Evolutionary conservation across 2,888 invertebrate genomes (phyloP).

Genomic region (Apotomis turbidana): DNA sequence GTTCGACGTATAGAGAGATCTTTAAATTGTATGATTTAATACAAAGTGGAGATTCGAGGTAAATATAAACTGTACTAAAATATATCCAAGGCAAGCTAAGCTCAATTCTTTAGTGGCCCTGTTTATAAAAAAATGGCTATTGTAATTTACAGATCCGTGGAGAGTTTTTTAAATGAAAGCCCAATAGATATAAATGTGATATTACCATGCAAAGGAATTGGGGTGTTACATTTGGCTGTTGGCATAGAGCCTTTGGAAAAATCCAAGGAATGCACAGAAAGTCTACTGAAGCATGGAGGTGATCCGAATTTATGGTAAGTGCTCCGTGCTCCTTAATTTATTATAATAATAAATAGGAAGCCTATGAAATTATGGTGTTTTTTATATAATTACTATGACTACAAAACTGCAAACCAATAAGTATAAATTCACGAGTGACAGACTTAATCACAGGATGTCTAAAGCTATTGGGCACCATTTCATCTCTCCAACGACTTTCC

Average conservation of each 20-base stretch:
- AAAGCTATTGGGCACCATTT: too few species aligned
- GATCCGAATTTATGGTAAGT: slow-evolving; percentile 88
- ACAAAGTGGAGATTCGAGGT: slow-evolving; percentile 85
- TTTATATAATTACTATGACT: too few species aligned
- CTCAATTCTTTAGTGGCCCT: not conserved
- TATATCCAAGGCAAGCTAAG: not conserved
- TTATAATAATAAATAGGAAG: not conserved
- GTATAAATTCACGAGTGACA: too few species aligned
- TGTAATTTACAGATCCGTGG: slow-evolving; percentile 71
- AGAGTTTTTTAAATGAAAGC: slow-evolving; percentile 67
- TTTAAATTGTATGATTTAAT: slow-evolving; percentile 86
- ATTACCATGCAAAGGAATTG: slow-evolving; percentile 88
- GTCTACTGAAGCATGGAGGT: slow-evolving; percentile 88
- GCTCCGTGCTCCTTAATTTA: too few species aligned
- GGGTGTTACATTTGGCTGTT: slow-evolving; percentile 90
- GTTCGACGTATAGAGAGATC: slow-evolving; percentile 70
- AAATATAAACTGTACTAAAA: slow-evolving; percentile 49
- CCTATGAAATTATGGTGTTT: not conserved
- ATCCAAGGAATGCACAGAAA: slow-evolving; percentile 85
- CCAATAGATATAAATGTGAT: slow-evolving; percentile 87
- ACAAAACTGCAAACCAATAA: too few species aligned
- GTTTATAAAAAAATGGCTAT: slow-evolving; percentile 29
- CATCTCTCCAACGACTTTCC: too few species aligned
- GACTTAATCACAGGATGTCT: too few species aligned
- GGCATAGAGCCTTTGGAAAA: slow-evolving; percentile 87